These are phyloP conservation scores for Nephrocerus scutellatus DNA, from an alignment of 2,888 invertebrate genomes.

Conservation along the genomic window DNA sequence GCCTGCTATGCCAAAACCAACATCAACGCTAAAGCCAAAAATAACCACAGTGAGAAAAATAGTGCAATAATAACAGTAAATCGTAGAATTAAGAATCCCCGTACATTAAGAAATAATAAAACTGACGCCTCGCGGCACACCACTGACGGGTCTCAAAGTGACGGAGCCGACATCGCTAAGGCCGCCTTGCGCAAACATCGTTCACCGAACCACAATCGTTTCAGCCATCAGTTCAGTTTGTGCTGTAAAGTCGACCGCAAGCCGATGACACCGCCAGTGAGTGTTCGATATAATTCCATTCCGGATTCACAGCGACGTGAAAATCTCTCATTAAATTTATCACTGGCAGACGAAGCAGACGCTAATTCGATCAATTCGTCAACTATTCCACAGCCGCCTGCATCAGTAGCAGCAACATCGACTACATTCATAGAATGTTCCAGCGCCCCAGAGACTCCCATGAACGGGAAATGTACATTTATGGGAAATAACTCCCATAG, in stretches of 20 bases:
- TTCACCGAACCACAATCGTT: conserved; percentile 43
- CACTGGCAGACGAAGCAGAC: conserved; percentile 33
- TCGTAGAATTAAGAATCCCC: conserved; percentile 33
- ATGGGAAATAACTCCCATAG: conserved; percentile 32
- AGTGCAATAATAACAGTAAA: conserved; percentile 38
- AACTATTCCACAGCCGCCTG: conserved; percentile 17
- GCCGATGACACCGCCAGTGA: conserved; percentile 42
- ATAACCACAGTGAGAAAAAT: conserved; percentile 22
- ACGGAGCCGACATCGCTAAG: conserved; percentile 31
- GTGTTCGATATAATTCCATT: conserved; percentile 44
- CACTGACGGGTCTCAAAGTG: conserved; percentile 38
- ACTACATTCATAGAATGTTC: conserved; percentile 35
- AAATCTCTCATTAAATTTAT: conserved; percentile 37
- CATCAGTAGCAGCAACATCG: conserved; percentile 20
- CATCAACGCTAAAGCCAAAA: conserved; percentile 22
- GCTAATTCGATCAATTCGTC: conserved; percentile 30
- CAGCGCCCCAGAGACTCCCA: conserved; percentile 45
- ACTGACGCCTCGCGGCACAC: conserved; percentile 34
- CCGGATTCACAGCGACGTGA: conserved; percentile 36
- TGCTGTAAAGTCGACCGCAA: conserved; percentile 45
- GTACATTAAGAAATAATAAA: conserved; percentile 29
- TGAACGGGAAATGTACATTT: conserved; percentile 36
- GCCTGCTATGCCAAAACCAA: conserved; percentile 13
- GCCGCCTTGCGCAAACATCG: conserved; percentile 30
- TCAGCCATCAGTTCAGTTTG: conserved; percentile 45